Evolutionary conservation across 2,888 invertebrate species (phyloP).

Genomic region (Eretmocerus hayati): DNA sequence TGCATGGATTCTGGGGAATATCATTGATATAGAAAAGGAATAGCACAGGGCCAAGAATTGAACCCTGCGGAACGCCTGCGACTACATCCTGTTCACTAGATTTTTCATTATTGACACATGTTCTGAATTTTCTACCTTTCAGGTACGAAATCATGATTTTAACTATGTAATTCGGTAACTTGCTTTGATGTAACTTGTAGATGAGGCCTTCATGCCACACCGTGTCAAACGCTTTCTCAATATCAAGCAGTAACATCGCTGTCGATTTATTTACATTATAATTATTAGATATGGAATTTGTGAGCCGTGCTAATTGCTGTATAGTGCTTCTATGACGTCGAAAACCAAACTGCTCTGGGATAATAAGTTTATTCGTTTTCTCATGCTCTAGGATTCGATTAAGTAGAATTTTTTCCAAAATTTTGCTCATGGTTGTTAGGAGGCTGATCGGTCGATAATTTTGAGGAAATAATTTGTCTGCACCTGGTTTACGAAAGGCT

Average conservation of each 20-base stretch:
- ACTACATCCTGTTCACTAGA: constrained; percentile 1
- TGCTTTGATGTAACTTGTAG: neutral
- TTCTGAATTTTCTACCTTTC: constrained; percentile 6
- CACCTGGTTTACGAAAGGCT: constrained; percentile 14
- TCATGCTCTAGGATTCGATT: neutral
- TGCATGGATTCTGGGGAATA: constrained; percentile 1
- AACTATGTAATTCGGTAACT: neutral
- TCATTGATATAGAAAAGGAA: constrained; percentile 6
- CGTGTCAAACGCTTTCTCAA: neutral
- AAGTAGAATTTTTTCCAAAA: constrained; percentile 2
- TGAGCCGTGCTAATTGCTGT: neutral
- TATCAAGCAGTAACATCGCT: neutral
- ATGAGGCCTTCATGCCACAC: constrained; percentile 1
- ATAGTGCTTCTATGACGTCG: constrained; percentile 1
- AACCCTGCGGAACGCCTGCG: constrained; percentile 16
- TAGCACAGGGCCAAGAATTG: constrained; percentile 6
- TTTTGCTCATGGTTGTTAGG: constrained; percentile 1
- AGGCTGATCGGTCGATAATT: constrained; percentile 20
- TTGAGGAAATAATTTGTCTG: neutral
- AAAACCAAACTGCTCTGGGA: constrained; percentile 1
- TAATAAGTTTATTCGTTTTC: neutral
- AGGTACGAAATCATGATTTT: constrained; percentile 5
- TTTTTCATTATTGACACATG: constrained; percentile 3
- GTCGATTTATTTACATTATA: constrained; percentile 5
- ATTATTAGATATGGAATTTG: neutral